A percentile compares a stretch with the other conserved stretches of the same genome.
phyloP scores from a whole-genome alignment of 2,888 invertebrate genomes.

The Hirudinaria manillensis region DNA sequence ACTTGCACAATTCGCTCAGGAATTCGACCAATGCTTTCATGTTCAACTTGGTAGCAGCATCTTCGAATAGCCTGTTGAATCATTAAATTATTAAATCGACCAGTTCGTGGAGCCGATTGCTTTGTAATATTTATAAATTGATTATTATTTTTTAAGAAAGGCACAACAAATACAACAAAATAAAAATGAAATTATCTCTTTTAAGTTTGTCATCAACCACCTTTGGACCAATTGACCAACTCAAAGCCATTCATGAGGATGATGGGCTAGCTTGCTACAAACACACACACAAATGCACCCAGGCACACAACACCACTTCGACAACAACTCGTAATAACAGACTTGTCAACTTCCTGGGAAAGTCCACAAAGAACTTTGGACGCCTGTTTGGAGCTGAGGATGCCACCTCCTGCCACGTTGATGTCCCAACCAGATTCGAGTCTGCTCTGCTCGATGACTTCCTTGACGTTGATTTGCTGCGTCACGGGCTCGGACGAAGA shows the following conservation, averaged over 20 bases:
- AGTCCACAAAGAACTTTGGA: slow-evolving; percentile 83
- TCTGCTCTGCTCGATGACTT: slow-evolving; percentile 62
- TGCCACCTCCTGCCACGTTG: slow-evolving; percentile 55
- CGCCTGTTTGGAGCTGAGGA: slow-evolving; percentile 65
- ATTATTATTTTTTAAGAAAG: too few relatives aligned
- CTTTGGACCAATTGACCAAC: too few relatives aligned
- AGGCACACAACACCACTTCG: too few relatives aligned
- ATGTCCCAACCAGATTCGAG: slow-evolving; percentile 56
- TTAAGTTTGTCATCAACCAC: too few relatives aligned
- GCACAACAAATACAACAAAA: too few relatives aligned
- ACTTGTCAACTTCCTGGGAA: slow-evolving; percentile 78
- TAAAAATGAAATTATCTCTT: too few relatives aligned
- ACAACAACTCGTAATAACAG: too few relatives aligned
- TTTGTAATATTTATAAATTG: background rate
- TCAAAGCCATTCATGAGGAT: too few relatives aligned
- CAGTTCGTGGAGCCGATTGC: too few relatives aligned
- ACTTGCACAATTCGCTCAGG: slow-evolving; percentile 71
- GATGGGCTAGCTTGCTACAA: too few relatives aligned
- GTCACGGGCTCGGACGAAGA: slow-evolving; percentile 47
- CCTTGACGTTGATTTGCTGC: slow-evolving; percentile 64
- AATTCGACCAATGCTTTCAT: slow-evolving; percentile 77
- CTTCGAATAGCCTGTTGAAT: slow-evolving; percentile 68
- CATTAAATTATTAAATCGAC: background rate
- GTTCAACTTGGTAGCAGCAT: slow-evolving; percentile 79
- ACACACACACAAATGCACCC: too few relatives aligned